phyloP scores from a whole-genome alignment of 2,113 vertebrate genomes.

The Desmodus rotundus region DNA sequence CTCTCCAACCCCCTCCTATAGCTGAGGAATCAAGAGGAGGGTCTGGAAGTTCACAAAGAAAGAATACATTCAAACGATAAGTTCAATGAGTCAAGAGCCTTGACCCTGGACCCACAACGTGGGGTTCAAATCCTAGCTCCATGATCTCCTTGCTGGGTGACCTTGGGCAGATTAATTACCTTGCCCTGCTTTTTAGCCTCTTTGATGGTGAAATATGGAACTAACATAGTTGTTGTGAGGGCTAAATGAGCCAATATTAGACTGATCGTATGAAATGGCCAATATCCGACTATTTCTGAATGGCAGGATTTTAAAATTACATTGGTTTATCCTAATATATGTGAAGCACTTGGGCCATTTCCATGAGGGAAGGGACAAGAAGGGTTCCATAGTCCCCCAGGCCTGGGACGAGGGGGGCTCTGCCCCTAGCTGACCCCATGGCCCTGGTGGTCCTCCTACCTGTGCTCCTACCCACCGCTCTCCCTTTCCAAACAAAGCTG shows the following conservation, averaged over 20 bases:
- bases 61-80: neutral
- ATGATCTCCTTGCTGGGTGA: neutral
- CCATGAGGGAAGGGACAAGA: neutral
- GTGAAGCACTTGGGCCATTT: neutral
- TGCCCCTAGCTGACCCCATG: accelerated
- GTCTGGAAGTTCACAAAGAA: neutral
- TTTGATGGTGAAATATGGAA: neutral
- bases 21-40: neutral
- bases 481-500: neutral
- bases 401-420: neutral
- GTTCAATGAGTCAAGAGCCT: neutral
- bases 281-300: neutral
- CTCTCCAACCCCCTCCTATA: no score
- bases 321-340: neutral
- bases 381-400: neutral
- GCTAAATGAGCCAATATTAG: neutral
- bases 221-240: neutral
- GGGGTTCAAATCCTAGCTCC: neutral
- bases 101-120: neutral
- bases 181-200: neutral
- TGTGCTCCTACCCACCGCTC: neutral
- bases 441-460: neutral
- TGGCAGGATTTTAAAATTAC: neutral
- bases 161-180: neutral
- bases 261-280: neutral